Evolutionary conservation across 2,888 invertebrate genomes (phyloP).

Genomic region (Cheilosia vulpina): DNA sequence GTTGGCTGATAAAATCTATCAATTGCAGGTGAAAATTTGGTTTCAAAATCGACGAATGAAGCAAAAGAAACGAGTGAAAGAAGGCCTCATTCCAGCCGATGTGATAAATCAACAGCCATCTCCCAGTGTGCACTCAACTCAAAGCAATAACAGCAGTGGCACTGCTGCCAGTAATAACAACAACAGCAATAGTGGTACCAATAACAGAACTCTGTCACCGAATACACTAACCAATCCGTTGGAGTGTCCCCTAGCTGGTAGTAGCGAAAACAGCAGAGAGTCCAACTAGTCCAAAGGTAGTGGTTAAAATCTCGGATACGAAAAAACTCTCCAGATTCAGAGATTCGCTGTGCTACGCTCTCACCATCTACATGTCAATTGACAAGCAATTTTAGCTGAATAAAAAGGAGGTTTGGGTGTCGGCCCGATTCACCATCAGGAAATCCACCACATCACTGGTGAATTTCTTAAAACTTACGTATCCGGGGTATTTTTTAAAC

Average conservation of each 20-base stretch:
- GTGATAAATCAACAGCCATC: constrained; percentile 84
- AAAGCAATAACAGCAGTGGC: constrained; percentile 76
- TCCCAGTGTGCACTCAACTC: constrained; percentile 76
- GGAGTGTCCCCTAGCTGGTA: constrained; percentile 61
- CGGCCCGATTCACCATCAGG: too few species aligned
- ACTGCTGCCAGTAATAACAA: constrained; percentile 72
- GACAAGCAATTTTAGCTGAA: constrained; percentile 56
- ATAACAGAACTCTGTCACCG: constrained; percentile 68
- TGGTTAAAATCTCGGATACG: constrained; percentile 9
- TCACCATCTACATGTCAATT: constrained; percentile 62
- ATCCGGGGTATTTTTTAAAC: not conserved
- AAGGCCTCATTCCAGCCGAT: constrained; percentile 90
- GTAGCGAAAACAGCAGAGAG: constrained; percentile 67
- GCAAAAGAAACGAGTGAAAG: constrained; percentile 98
- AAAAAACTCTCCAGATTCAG: constrained; percentile 6
- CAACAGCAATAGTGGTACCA: constrained; percentile 74
- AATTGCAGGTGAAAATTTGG: constrained; percentile 93
- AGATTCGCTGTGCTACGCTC: constrained; percentile 11
- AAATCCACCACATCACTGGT: too few species aligned
- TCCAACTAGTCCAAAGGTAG: constrained; percentile 44
- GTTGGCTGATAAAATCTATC: not conserved
- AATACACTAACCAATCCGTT: constrained; percentile 53
- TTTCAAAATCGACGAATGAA: constrained; percentile 99
- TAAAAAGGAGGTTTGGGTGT: not conserved
- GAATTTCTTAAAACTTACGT: too few species aligned